A percentile compares a stretch with the other conserved stretches of the same genome.
phyloP scores from a whole-genome alignment of 2,797 vertebrate genomes.

The Sebastes diploproa region DNA sequence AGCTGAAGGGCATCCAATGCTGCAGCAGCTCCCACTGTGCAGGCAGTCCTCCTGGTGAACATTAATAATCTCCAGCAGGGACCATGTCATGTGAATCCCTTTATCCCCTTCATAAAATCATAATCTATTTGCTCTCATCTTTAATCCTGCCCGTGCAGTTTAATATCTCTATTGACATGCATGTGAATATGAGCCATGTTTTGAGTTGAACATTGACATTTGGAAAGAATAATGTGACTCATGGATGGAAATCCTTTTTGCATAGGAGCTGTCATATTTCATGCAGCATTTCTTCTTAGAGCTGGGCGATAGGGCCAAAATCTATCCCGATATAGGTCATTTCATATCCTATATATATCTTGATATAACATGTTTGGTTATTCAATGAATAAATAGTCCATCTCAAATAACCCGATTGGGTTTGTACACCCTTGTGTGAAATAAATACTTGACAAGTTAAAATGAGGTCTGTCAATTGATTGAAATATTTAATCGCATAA shows the following conservation, averaged over 20 bases:
- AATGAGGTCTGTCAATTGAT: no score
- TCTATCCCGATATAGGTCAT: no score
- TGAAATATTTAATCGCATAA: no score
- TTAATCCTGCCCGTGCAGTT: not conserved
- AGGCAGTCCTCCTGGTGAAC: no score
- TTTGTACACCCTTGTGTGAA: no score
- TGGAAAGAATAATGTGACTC: not conserved
- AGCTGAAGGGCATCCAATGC: constrained; percentile 30
- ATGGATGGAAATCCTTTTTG: not conserved
- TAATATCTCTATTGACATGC: not conserved
- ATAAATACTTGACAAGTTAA: no score
- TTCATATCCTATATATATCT: no score
- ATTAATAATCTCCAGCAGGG: not conserved
- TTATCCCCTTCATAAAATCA: constrained; percentile 6
- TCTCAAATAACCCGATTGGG: rapidly evolving
- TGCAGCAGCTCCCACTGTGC: constrained; percentile 2
- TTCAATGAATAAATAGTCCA: no score
- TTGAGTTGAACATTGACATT: not conserved
- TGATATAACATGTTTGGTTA: no score
- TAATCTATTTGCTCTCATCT: constrained; percentile 2
- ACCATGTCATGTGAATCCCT: not conserved
- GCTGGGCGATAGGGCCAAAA: rapidly evolving
- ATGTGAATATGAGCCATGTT: not conserved
- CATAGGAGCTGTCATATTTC: not conserved
- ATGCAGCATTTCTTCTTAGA: not conserved